Conservation (phyloP, 2,888 invertebrate genomes). For the Venustoraphidia nigricollis region DNA sequence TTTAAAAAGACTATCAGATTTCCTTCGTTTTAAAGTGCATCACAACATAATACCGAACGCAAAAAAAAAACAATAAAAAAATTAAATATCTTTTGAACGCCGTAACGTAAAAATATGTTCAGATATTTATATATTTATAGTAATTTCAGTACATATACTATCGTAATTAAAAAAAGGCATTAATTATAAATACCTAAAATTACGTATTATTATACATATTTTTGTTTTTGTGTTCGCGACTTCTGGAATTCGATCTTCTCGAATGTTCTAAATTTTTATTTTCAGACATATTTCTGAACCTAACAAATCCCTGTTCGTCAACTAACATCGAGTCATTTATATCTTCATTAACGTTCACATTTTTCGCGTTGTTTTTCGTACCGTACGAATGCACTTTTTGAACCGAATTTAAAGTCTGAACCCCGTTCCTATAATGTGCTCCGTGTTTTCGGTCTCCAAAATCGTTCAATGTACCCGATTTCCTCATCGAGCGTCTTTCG, state of each 20-base stretch:
- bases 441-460: slow-evolving; percentile 31
- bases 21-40: too few species aligned
- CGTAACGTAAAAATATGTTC: too few species aligned
- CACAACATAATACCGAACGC: too few species aligned
- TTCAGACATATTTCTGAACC: slow-evolving; percentile 53
- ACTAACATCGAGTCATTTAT: slow-evolving; percentile 62
- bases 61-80: too few species aligned
- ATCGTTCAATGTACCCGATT: slow-evolving; percentile 42
- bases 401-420: slow-evolving; percentile 35
- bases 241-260: slow-evolving; percentile 3
- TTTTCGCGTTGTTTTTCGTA: slow-evolving; percentile 20
- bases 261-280: slow-evolving; percentile 8
- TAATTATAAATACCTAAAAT: neutral
- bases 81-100: too few species aligned
- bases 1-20: too few species aligned
- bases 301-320: slow-evolving; percentile 79
- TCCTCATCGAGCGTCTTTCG: slow-evolving; percentile 23
- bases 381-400: slow-evolving; percentile 15
- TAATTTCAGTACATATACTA: too few species aligned
- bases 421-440: slow-evolving; percentile 30
- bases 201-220: slow-evolving; percentile 4
- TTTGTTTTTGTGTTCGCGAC: slow-evolving; percentile 5
- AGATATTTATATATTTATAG: too few species aligned
- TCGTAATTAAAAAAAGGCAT: too few species aligned
- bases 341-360: slow-evolving; percentile 7